A percentile compares a stretch with the other conserved stretches of the same genome.
phyloP scores from a whole-genome alignment of 2,113 vertebrate genomes.

The Pedetes capensis region DNA sequence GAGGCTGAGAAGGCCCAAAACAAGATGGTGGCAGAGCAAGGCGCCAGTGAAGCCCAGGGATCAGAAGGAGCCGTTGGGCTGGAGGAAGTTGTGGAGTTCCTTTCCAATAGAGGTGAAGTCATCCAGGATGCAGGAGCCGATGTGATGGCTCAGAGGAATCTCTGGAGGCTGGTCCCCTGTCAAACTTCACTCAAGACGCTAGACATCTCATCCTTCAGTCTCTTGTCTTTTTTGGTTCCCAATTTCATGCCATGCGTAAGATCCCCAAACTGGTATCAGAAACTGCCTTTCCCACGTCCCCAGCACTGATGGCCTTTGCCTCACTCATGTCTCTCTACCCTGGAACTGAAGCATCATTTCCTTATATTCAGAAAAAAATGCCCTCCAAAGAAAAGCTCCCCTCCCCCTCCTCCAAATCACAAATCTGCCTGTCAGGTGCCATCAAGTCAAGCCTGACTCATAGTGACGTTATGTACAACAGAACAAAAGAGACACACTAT shows the following conservation, averaged over 20 bases:
- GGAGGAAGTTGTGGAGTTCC: background rate
- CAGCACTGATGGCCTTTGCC: background rate
- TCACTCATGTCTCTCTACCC: background rate
- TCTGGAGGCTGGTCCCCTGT: background rate
- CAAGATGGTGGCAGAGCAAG: background rate
- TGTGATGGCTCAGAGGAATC: background rate
- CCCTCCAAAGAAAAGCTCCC: too few relatives aligned
- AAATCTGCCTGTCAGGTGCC: too few relatives aligned
- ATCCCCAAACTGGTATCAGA: background rate
- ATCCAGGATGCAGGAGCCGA: background rate
- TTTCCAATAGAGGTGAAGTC: fast-evolving
- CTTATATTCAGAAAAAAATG: background rate
- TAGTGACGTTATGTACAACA: too few relatives aligned
- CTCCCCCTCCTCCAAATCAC: background rate
- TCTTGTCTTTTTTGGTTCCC: background rate
- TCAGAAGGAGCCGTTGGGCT: background rate
- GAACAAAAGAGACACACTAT: too few relatives aligned
- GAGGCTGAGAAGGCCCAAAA: background rate
- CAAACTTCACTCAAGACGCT: too few relatives aligned
- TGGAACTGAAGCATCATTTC: background rate
- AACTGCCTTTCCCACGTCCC: fast-evolving
- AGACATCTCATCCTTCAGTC: fast-evolving
- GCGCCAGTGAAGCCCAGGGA: fast-evolving
- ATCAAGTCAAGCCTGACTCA: too few relatives aligned
- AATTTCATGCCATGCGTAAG: background rate